Evolutionary conservation across 2,888 invertebrate genomes (phyloP).

Genomic region (Drosophila lutescens): DNA sequence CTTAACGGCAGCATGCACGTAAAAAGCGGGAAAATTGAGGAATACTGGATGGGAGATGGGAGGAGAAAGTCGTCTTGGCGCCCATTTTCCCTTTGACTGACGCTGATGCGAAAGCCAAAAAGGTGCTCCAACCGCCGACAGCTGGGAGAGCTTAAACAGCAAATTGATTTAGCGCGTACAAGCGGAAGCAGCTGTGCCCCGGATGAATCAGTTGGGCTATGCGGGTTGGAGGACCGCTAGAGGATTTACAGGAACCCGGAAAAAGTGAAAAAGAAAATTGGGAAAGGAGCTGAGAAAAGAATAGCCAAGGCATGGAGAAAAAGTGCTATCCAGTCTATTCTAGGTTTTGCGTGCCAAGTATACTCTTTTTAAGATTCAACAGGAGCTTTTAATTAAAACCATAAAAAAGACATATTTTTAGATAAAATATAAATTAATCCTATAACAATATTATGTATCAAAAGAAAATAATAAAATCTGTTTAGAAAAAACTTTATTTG

Average conservation of each 20-base stretch:
- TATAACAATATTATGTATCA: no score
- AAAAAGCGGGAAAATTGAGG: slow-evolving; percentile 17
- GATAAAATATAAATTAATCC: no score
- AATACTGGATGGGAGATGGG: neutral
- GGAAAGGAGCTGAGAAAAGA: neutral
- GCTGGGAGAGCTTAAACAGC: slow-evolving; percentile 60
- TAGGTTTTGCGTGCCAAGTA: neutral
- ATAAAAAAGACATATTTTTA: neutral
- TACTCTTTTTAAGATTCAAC: no score
- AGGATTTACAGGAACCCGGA: slow-evolving; percentile 5
- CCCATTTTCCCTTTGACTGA: slow-evolving; percentile 51
- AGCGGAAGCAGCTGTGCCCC: slow-evolving; percentile 65
- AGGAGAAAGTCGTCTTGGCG: slow-evolving; percentile 23
- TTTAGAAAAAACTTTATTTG: neutral
- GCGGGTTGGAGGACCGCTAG: slow-evolving; percentile 1
- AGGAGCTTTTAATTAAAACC: neutral
- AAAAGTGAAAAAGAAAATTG: slow-evolving; percentile 1
- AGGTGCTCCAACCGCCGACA: slow-evolving; percentile 51
- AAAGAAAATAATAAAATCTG: no score
- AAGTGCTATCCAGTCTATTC: neutral
- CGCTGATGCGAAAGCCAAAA: slow-evolving; percentile 59
- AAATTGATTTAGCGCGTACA: slow-evolving; percentile 82
- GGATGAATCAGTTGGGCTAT: slow-evolving; percentile 32
- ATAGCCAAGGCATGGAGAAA: neutral
- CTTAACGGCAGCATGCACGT: slow-evolving; percentile 66